Percentiles rank a stretch among this genome's conserved stretches.
phyloP scores from a whole-genome alignment of 2,797 vertebrate species.

The Scomberomorus guttatus region DNA sequence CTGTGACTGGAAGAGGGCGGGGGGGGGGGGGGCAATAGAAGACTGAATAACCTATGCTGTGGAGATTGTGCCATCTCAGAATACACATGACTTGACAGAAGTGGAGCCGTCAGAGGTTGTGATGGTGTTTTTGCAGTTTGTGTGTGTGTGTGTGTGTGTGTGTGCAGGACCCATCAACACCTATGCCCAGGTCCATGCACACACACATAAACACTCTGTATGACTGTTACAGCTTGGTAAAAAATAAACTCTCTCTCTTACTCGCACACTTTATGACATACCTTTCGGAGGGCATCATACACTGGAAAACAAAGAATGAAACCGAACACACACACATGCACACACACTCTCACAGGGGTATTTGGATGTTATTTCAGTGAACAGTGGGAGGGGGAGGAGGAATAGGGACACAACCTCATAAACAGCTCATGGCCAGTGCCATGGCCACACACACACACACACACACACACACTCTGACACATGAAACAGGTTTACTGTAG shows the following conservation, averaged over 20 bases:
- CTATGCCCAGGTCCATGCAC: not conserved
- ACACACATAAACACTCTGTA: not conserved
- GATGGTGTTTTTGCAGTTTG: not conserved
- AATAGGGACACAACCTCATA: constrained; percentile 55
- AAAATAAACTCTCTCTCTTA: constrained; percentile 17
- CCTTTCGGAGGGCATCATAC: constrained; percentile 21
- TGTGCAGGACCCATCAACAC: not conserved
- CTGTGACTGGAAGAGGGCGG: constrained; percentile 27
- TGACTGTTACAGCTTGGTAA: too few species aligned
- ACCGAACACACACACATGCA: not conserved
- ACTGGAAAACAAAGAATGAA: constrained; percentile 21
- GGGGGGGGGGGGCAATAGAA: not conserved
- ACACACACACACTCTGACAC: constrained; percentile 49
- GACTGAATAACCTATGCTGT: constrained; percentile 20
- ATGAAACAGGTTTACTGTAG: constrained; percentile 47
- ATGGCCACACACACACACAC: constrained; percentile 59
- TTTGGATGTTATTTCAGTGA: constrained; percentile 75
- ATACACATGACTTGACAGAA: constrained; percentile 21
- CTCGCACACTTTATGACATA: not conserved
- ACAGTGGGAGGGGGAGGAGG: constrained; percentile 63
- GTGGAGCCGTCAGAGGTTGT: not conserved
- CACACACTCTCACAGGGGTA: constrained; percentile 30
- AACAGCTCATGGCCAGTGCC: constrained; percentile 67
- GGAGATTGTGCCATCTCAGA: not conserved
- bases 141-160: not conserved